phyloP scores from a whole-genome alignment of 1,140 invertebrate species.

The Zaprionus taronus region DNA sequence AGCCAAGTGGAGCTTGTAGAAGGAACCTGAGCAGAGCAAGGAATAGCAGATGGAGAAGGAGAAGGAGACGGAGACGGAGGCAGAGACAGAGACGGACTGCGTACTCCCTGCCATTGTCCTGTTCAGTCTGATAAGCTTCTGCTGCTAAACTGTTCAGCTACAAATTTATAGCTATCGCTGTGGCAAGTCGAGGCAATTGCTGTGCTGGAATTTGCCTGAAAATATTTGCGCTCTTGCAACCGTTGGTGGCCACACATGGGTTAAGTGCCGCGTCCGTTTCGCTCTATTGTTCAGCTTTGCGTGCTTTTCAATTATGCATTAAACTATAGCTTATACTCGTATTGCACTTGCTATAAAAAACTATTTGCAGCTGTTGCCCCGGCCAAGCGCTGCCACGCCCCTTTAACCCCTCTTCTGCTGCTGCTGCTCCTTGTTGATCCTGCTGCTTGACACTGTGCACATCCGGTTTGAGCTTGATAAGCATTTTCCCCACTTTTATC shows the following conservation, averaged over 20 bases:
- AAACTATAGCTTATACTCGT: slow-evolving; percentile 70
- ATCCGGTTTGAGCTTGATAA: slow-evolving; percentile 76
- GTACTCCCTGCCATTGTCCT: neutral
- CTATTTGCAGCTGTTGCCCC: slow-evolving; percentile 20
- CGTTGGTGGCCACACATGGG: slow-evolving; percentile 41
- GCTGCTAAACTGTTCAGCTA: neutral
- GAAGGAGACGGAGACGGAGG: neutral
- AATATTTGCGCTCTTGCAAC: slow-evolving; percentile 3
- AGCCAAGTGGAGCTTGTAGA: slow-evolving; percentile 21
- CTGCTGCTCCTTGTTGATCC: slow-evolving; percentile 21
- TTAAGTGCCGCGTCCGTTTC: slow-evolving; percentile 22
- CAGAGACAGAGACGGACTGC: neutral
- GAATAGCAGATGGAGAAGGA: neutral
- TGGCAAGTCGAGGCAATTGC: neutral
- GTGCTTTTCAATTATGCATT: slow-evolving; percentile 82
- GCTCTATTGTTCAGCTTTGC: slow-evolving; percentile 70
- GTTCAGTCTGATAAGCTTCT: neutral
- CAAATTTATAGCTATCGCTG: neutral
- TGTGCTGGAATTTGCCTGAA: slow-evolving; percentile 1
- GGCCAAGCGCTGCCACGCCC: neutral
- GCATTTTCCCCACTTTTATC: slow-evolving; percentile 77
- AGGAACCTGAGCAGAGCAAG: neutral
- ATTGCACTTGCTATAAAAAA: slow-evolving; percentile 44
- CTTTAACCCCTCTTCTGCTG: neutral
- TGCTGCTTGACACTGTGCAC: slow-evolving; percentile 75